Percentiles rank a stretch among this genome's conserved stretches.
phyloP scores from a whole-genome alignment of 1,140 invertebrate genomes.

The Ceratina calcarata region DNA sequence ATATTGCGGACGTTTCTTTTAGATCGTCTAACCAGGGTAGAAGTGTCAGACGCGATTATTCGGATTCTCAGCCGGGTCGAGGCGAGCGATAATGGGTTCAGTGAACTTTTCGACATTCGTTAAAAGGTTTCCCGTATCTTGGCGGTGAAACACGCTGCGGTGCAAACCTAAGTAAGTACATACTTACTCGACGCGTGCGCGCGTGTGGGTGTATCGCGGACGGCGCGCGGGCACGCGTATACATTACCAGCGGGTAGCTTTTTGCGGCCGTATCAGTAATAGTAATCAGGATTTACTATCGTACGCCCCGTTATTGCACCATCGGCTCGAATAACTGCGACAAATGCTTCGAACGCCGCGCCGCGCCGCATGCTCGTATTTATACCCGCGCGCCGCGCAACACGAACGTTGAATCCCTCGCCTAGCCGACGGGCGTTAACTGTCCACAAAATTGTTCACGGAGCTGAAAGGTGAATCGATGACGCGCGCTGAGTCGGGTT shows the following conservation, averaged over 20 bases:
- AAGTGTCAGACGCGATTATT: conserved; percentile 38
- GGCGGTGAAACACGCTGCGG: not conserved
- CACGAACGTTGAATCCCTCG: not conserved
- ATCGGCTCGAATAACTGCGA: conserved; percentile 47
- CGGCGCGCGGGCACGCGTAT: not conserved
- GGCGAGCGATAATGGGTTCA: conserved; percentile 44
- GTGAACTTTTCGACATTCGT: conserved; percentile 51
- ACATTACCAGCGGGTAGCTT: conserved; percentile 31
- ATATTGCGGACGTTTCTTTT: not conserved
- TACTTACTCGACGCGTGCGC: not conserved
- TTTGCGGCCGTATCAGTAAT: conserved; percentile 45
- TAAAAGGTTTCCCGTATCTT: conserved; percentile 24
- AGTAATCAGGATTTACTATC: conserved; percentile 54
- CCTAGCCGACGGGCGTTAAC: conserved; percentile 21
- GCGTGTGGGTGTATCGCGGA: not conserved
- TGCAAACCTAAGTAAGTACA: too few relatives aligned
- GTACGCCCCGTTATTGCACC: conserved; percentile 48
- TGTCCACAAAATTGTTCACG: conserved; percentile 20
- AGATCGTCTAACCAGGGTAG: conserved; percentile 4
- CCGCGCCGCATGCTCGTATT: too few relatives aligned
- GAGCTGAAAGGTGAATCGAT: conserved; percentile 4
- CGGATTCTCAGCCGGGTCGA: conserved; percentile 26
- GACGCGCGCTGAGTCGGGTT: conserved; percentile 8
- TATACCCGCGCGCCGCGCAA: too few relatives aligned
- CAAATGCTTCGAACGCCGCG: conserved; percentile 30